Evolutionary conservation across 2,113 vertebrate species (phyloP).

Genomic region (Otis tarda): DNA sequence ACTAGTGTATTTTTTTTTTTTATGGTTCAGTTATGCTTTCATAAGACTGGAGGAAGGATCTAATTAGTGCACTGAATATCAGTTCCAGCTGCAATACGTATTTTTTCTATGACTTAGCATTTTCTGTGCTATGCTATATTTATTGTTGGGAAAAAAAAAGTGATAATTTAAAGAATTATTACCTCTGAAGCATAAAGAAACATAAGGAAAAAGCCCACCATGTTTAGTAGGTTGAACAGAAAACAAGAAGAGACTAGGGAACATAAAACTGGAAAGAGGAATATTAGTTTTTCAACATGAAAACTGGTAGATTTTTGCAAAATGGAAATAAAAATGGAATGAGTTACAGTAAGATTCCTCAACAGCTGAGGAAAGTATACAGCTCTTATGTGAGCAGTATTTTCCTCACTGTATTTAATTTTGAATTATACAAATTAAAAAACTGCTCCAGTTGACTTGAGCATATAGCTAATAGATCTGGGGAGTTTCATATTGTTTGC

Average conservation of each 20-base stretch:
- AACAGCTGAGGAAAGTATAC: neutral
- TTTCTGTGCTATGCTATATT: neutral
- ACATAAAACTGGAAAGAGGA: neutral
- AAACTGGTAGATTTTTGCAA: neutral
- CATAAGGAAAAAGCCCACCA: neutral
- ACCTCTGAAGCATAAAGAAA: neutral
- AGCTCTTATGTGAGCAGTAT: neutral
- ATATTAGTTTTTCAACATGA: neutral
- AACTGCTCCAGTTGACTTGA: neutral
- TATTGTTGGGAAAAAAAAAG: neutral
- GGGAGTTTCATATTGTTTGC: neutral
- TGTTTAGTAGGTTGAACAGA: neutral
- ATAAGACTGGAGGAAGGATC: slow-evolving; percentile 1
- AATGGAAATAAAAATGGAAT: neutral
- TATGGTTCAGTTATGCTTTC: slow-evolving; percentile 2
- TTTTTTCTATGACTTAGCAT: slow-evolving; percentile 11
- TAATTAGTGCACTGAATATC: slow-evolving; percentile 32
- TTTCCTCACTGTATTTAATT: neutral
- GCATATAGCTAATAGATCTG: neutral
- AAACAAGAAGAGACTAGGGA: neutral
- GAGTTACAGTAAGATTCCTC: neutral
- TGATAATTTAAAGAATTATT: neutral
- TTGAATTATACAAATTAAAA: neutral
- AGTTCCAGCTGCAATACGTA: neutral
- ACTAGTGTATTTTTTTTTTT: neutral